phyloP scores from a whole-genome alignment of 1,140 invertebrate species.

The Cyphomyrmex costatus region DNA sequence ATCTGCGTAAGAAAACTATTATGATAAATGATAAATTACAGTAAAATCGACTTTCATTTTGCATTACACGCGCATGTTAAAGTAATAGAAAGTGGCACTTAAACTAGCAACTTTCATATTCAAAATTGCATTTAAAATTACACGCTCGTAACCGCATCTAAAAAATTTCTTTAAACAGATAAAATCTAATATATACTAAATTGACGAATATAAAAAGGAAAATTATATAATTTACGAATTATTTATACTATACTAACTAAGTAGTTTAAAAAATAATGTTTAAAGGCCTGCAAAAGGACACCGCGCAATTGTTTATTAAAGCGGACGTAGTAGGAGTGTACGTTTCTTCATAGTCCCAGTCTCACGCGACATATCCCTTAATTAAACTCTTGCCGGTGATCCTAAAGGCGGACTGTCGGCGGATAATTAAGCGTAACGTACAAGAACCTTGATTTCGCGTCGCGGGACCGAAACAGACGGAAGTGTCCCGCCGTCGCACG shows the following conservation, averaged over 20 bases:
- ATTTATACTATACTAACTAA: background rate
- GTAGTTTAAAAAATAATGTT: background rate
- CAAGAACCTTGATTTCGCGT: slow-evolving; percentile 47
- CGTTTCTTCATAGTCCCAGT: slow-evolving; percentile 34
- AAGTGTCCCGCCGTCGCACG: slow-evolving; percentile 46
- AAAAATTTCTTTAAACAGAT: background rate
- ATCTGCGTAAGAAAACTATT: slow-evolving; percentile 4
- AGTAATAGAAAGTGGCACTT: slow-evolving; percentile 29
- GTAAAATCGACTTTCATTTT: slow-evolving; percentile 3
- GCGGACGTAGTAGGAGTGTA: background rate
- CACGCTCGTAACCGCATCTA: background rate
- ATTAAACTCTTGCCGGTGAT: slow-evolving; percentile 43
- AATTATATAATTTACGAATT: background rate
- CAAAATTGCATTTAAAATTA: background rate
- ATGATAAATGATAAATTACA: slow-evolving; percentile 14
- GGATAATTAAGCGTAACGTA: slow-evolving; percentile 53
- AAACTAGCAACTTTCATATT: slow-evolving; percentile 3
- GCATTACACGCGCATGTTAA: background rate
- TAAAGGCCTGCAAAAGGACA: background rate
- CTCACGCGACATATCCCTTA: slow-evolving; percentile 46
- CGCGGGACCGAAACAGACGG: slow-evolving; percentile 44
- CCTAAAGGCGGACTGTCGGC: slow-evolving; percentile 32
- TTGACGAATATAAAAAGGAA: background rate
- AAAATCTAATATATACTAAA: slow-evolving; percentile 15
- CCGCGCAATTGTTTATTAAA: slow-evolving; percentile 42